phyloP scores from a whole-genome alignment of 2,113 vertebrate species.

The Protomyctophum bolini region DNA sequence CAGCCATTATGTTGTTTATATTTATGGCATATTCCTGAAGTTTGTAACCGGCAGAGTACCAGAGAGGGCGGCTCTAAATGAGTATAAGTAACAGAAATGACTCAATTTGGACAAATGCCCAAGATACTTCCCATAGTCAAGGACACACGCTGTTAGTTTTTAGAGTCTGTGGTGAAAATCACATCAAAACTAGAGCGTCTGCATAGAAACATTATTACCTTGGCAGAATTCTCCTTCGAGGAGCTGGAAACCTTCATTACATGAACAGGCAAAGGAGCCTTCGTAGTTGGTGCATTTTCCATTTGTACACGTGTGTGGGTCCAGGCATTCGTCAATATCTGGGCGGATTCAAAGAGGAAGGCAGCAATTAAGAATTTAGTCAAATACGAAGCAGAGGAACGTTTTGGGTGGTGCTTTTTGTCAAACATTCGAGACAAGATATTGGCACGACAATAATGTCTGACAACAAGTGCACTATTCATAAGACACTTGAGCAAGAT shows the following conservation, averaged over 20 bases:
- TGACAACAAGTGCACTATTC: conserved; percentile 6
- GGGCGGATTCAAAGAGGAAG: conserved; percentile 27
- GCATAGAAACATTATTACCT: conserved; percentile 54
- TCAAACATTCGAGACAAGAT: background rate
- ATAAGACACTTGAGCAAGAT: conserved; percentile 5
- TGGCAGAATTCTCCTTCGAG: conserved; percentile 74
- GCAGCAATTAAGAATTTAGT: background rate
- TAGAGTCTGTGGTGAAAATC: background rate
- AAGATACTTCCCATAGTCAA: background rate
- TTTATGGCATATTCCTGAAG: conserved; percentile 14
- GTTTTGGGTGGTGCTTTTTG: background rate
- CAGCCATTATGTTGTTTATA: conserved; percentile 23
- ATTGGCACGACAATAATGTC: background rate
- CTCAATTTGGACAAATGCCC: background rate
- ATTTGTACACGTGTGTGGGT: conserved; percentile 70
- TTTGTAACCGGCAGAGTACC: background rate
- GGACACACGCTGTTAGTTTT: background rate
- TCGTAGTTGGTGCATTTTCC: conserved; percentile 79
- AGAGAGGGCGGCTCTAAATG: background rate
- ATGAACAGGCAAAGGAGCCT: conserved; percentile 78
- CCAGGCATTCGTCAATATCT: conserved; percentile 82
- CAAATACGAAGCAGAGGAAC: background rate
- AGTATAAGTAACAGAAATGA: conserved; percentile 4
- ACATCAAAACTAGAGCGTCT: background rate
- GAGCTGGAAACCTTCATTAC: conserved; percentile 71